Conservation (phyloP, 2,888 invertebrate genomes). For the Drosophila algonquin region DNA sequence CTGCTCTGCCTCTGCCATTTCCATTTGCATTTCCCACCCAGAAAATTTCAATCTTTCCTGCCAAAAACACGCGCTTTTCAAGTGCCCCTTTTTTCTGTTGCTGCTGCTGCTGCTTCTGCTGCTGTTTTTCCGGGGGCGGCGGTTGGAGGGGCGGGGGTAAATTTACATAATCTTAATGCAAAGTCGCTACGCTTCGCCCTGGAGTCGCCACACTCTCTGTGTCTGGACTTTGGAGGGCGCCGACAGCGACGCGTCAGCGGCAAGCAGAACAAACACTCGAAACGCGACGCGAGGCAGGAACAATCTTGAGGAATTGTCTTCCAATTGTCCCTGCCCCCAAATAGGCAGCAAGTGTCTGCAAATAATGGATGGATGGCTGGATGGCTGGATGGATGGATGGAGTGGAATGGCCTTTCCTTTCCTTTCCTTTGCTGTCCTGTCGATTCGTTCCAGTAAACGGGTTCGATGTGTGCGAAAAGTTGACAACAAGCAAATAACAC, state of each 20-base stretch:
- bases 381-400: background rate
- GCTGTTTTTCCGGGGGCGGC: constrained; percentile 5
- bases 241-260: constrained; percentile 62
- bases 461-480: constrained; percentile 52
- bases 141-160: constrained; percentile 21
- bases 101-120: constrained; percentile 10
- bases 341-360: constrained; percentile 55
- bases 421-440: background rate
- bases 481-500: constrained; percentile 63
- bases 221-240: constrained; percentile 10
- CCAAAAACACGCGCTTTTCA: constrained; percentile 75
- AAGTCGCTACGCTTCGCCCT: constrained; percentile 24
- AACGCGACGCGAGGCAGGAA: constrained; percentile 4
- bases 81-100: constrained; percentile 37
- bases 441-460: constrained; percentile 55
- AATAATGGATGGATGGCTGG: constrained; percentile 51
- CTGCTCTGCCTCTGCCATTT: constrained; percentile 4
- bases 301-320: constrained; percentile 24
- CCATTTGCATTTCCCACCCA: constrained; percentile 17
- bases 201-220: constrained; percentile 18
- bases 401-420: background rate
- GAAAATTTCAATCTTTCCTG: constrained; percentile 41
- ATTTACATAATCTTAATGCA: constrained; percentile 80
- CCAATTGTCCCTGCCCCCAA: background rate
- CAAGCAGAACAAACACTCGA: constrained; percentile 54